A percentile compares a stretch with the other conserved stretches of the same genome.
Evolutionary conservation across 2,113 vertebrate species (phyloP).

Genomic region (Haemorhous mexicanus): DNA sequence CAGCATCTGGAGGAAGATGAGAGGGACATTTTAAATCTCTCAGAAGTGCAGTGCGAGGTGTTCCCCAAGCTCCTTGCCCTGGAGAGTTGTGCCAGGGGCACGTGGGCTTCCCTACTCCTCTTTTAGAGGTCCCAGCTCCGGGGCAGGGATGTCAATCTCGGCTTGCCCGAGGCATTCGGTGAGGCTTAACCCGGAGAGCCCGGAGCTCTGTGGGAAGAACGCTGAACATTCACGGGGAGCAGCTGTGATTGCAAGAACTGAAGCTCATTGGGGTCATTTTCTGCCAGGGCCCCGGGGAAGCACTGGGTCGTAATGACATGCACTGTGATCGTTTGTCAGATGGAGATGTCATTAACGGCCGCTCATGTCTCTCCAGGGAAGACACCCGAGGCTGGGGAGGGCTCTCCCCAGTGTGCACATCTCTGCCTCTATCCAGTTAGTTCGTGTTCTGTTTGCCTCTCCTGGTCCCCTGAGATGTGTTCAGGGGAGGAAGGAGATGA

Average conservation of each 20-base stretch:
- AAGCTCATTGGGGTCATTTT: constrained; percentile 10
- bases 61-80: neutral
- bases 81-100: neutral
- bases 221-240: neutral
- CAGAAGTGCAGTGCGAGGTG: neutral
- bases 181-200: neutral
- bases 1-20: neutral
- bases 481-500: neutral
- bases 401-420: neutral
- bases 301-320: neutral
- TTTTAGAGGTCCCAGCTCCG: neutral
- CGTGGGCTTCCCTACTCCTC: neutral
- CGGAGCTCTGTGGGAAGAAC: neutral
- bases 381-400: neutral
- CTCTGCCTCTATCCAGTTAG: neutral
- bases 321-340: constrained; percentile 15
- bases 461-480: neutral
- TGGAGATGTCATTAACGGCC: neutral
- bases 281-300: neutral
- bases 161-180: neutral
- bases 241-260: neutral
- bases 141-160: neutral
- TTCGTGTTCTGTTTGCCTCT: constrained; percentile 4
- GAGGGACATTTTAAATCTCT: neutral
- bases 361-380: neutral